Conservation (phyloP, 2,113 vertebrate genomes). For the Lontra canadensis region DNA sequence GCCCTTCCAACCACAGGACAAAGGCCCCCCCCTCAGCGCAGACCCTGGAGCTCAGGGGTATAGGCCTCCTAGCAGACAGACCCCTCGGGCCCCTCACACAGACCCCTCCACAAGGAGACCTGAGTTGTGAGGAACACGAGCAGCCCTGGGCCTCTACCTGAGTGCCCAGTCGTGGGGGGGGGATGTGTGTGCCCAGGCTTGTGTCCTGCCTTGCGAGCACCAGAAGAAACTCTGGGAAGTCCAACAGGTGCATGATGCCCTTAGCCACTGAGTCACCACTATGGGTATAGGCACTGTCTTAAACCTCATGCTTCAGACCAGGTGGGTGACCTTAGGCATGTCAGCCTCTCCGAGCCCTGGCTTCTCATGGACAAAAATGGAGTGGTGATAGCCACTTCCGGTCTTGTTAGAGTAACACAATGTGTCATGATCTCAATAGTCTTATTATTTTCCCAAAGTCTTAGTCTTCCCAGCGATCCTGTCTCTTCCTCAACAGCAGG, state of each 20-base stretch:
- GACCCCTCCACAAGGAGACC: not conserved
- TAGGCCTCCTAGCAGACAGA: not conserved
- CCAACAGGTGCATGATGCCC: not conserved
- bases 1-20: not conserved
- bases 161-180: too few species aligned
- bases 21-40: not conserved
- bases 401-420: not conserved
- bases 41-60: not conserved
- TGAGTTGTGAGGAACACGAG: not conserved
- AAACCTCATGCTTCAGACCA: not conserved
- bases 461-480: not conserved
- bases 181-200: not conserved
- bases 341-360: not conserved
- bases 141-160: not conserved
- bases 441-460: not conserved
- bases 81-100: too few species aligned
- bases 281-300: not conserved
- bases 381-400: not conserved
- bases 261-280: not conserved
- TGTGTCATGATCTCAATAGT: not conserved
- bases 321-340: not conserved
- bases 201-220: not conserved
- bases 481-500: not conserved
- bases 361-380: not conserved
- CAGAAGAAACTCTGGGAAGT: not conserved